Evolutionary conservation across 1,140 invertebrate genomes (phyloP), one percentile per base, ranked within the genome.

Genomic region (Sycophaga agraensis): DNA sequence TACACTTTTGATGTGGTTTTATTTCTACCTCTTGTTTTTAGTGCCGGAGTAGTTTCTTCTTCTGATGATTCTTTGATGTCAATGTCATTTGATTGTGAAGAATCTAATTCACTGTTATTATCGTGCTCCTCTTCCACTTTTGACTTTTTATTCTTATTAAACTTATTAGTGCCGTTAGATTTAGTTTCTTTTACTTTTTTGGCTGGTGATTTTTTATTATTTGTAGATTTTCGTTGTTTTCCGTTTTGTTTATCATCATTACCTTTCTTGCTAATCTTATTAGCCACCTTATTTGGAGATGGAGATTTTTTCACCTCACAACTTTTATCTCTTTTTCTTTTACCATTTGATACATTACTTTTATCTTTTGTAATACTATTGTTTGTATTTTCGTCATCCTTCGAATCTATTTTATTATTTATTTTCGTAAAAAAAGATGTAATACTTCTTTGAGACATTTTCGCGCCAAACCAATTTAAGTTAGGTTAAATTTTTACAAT

Each of bases 401-500:
- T 48, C 17, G 12, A 35, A 19, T 64, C 35, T 12, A 14, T 46
- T 58, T 64, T 59, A 37, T 34, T 43, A 64, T 66, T 64, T 22
- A 45, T 37, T 59, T 60, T 59, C 0, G 57, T 59, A 61, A 70
- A 72, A 67, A 69, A 72, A 40, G 73, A 77, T 28, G 64, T 75
- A 19, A 77, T 77, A 54, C 69, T 75, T 55, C 66, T 70, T 65
- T 76, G 74, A 31, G 68, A 63, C 71, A 74, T 75, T 49, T 66
- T 66, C 42, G 42, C 40, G 56, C 49, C 55, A 45, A 51, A 21
- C n/a, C n/a, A 11, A 35, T 35, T 16, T 37, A 35, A 14, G 16
- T 45, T 43, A 60, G 37, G 19, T 60, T 42, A 45, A 42, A 2
- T 24, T 35, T 53, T 28, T 22, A 37, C 19, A 17, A 39, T 14